phyloP scores from a whole-genome alignment of 1,140 invertebrate species.

The Ditylenchus dipsaci region DNA sequence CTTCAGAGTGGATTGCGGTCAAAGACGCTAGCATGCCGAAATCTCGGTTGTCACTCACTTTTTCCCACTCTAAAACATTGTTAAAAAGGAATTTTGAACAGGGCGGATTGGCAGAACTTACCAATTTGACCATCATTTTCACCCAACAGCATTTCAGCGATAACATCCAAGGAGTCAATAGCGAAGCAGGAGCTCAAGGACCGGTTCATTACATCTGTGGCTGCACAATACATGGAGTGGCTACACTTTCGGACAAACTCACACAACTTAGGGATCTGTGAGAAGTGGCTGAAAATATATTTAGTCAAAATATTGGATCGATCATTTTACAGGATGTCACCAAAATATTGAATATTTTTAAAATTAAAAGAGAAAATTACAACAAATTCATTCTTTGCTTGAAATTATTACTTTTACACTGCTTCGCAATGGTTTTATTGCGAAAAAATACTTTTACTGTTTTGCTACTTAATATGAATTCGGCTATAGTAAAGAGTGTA shows the following conservation, averaged over 20 bases:
- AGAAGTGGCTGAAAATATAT: conserved; percentile 13
- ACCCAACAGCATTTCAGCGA: conserved; percentile 8
- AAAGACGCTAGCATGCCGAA: conserved; percentile 7
- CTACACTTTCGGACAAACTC: conserved; percentile 25
- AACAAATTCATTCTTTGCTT: no score
- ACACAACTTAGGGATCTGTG: conserved; percentile 19
- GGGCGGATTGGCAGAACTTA: not conserved
- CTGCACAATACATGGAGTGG: conserved; percentile 1
- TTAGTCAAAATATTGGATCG: no score
- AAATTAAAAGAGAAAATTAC: no score
- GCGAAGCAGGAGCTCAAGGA: conserved; percentile 24
- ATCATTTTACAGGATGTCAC: no score
- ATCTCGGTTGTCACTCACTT: conserved; percentile 20
- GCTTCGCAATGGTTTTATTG: no score
- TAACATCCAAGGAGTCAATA: conserved; percentile 22
- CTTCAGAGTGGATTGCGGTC: not conserved
- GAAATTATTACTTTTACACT: no score
- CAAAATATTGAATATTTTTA: no score
- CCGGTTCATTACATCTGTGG: conserved; percentile 17
- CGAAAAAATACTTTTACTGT: no score
- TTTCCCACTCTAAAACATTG: conserved; percentile 25
- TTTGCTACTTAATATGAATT: no score
- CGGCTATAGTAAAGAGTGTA: no score
- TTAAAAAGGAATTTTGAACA: conserved; percentile 2
- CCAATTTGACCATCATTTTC: conserved; percentile 15